Percentiles rank a stretch among this genome's conserved stretches.
These are phyloP conservation scores for Acanthoscelides obtectus DNA, from an alignment of 2,888 invertebrate species.

Conservation along the genomic window DNA sequence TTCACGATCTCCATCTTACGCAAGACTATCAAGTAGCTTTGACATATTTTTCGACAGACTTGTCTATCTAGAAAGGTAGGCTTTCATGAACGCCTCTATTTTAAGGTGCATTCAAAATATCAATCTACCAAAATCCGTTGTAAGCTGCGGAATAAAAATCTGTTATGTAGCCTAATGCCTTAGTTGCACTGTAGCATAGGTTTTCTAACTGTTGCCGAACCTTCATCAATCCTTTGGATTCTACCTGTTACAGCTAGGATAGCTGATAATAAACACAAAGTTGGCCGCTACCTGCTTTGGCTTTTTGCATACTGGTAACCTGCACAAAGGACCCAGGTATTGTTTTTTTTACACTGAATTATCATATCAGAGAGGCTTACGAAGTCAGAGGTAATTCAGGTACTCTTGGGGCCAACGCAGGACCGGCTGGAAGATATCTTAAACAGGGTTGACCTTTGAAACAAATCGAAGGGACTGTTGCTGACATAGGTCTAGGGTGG, in stretches of 20 bases:
- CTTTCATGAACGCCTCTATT: no score
- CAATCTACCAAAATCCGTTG: no score
- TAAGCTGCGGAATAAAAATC: no score
- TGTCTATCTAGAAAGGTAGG: no score
- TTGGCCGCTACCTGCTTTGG: conserved; percentile 19
- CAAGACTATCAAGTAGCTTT: no score
- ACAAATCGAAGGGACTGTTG: no score
- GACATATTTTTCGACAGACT: no score
- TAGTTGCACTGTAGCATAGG: not conserved
- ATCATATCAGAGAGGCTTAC: conserved; percentile 15
- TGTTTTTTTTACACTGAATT: conserved; percentile 15
- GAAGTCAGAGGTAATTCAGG: conserved; percentile 6
- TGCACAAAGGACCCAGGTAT: conserved; percentile 6
- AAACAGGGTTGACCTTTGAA: no score
- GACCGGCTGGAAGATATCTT: not conserved
- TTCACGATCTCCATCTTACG: no score
- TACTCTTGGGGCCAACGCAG: not conserved
- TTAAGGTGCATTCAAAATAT: no score
- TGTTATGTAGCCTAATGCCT: no score
- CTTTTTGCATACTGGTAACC: conserved; percentile 8
- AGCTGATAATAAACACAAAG: conserved; percentile 21
- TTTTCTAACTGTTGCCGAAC: not conserved
- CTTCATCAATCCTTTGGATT: conserved; percentile 12
- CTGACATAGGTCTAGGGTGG: no score
- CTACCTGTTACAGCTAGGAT: conserved; percentile 17